Percentiles rank a stretch among this genome's conserved stretches.
Conservation (phyloP, 2,797 vertebrate genomes). For the Heliangelus exortis region DNA sequence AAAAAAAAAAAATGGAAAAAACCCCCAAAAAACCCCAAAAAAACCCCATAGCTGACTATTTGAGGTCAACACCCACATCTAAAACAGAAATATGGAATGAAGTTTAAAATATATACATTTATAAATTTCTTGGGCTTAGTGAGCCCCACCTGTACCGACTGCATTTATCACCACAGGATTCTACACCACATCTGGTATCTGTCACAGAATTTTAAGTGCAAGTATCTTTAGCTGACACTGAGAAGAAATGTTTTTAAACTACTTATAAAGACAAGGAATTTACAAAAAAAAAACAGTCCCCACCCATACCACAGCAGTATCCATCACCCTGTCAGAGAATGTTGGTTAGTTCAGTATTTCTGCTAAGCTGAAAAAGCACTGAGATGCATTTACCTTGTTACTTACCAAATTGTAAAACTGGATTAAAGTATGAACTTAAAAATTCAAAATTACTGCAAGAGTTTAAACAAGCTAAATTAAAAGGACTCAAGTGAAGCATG, state of each 20-base stretch:
- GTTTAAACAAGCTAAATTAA: not conserved
- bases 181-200: not conserved
- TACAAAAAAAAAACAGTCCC: not conserved
- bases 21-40: no score
- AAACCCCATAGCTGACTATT: not conserved
- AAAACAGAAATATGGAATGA: not conserved
- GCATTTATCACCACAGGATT: not conserved
- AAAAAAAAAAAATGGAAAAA: not conserved
- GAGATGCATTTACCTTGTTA: not conserved
- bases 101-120: not conserved
- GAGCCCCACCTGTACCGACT: not conserved
- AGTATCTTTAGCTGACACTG: not conserved
- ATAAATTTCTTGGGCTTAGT: not conserved
- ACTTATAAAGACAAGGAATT: not conserved
- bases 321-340: not conserved
- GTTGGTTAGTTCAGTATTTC: not conserved
- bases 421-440: not conserved
- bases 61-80: not conserved
- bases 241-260: not conserved
- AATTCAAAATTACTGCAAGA: not conserved
- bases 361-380: not conserved
- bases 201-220: not conserved
- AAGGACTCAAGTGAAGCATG: not conserved
- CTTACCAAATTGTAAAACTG: not conserved
- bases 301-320: not conserved